Percentiles rank a stretch among this genome's conserved stretches.
These are phyloP conservation scores for Drosophila meridiana DNA, from an alignment of 2,888 invertebrate species.

Conservation along the genomic window DNA sequence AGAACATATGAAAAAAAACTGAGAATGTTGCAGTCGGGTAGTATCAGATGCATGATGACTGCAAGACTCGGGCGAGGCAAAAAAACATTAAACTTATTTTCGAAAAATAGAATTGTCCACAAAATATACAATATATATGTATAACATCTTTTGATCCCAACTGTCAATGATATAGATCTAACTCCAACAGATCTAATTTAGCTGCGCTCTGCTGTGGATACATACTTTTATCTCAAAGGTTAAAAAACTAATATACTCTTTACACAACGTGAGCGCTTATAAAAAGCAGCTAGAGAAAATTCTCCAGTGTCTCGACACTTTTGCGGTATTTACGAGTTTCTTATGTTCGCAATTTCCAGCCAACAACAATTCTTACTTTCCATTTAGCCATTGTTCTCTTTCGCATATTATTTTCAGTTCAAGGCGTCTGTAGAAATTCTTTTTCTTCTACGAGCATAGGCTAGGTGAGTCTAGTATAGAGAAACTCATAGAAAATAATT, in stretches of 20 bases:
- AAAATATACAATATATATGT: no score
- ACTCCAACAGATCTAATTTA: not conserved
- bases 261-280: not conserved
- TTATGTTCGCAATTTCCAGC: constrained; percentile 21
- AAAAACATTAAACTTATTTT: not conserved
- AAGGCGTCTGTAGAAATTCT: constrained; percentile 16
- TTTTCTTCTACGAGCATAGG: constrained; percentile 4
- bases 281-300: constrained; percentile 33
- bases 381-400: constrained; percentile 15
- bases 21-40: not conserved
- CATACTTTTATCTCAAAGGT: no score
- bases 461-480: not conserved
- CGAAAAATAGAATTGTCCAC: no score
- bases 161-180: not conserved
- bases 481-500: not conserved
- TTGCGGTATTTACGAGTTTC: constrained; percentile 39
- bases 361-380: constrained; percentile 28
- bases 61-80: not conserved
- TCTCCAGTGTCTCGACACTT: constrained; percentile 41
- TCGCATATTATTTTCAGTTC: constrained; percentile 18
- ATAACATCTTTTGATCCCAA: no score
- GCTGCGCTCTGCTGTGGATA: no score
- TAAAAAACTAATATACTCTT: not conserved
- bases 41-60: not conserved
- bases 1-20: not conserved